Evolutionary conservation across 2,797 vertebrate species (phyloP), one percentile per base, ranked within the genome.

Genomic region (Mus spretus): DNA sequence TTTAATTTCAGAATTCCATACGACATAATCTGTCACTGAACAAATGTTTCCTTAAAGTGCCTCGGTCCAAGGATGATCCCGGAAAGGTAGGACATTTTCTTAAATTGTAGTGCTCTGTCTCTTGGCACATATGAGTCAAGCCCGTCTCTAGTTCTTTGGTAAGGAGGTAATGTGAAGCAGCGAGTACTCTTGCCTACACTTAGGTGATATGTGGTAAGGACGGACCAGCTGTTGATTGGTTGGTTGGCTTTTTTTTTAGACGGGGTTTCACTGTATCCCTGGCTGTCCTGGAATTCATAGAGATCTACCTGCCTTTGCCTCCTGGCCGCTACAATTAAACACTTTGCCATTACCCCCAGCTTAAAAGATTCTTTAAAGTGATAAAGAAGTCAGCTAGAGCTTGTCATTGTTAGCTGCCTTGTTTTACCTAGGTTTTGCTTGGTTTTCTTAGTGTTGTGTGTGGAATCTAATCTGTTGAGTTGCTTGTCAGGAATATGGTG

Each of bases 11-110:
- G 99, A 99, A 99, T 98, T 99, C 99, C 93, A 99, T 99, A 99
- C 98, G 99, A 98, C 99, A 99, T 99, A 99, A 99, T 98, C 98
- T 99, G 98, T 99, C 99, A 87, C 98, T 99, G 98, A 99, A 99
- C 98, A 99, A 99, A 98, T 99, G 99, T 99, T 99, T 99, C 98
- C 99, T 99, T 98, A 99, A 99, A 99, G 99, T 99, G 99, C 99
- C 99, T 99, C 99, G 99, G 98, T 99, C 99, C 98, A 99, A 99
- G 99, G 99, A 99, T 98, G 99, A 99, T 98, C 99, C 99, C 1
- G 99, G 99, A 98, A 99, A 99, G 99, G 99, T 99, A 98, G 96
- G 97, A 96, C 85, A 96, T 95, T 95, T 96, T 96, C 59, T 96
- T 95, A 78, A 95, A 91, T 65, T 96, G 92, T 96, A 94, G 63